phyloP scores from a whole-genome alignment of 2,797 vertebrate species.

The Philypnodon macrostomus region DNA sequence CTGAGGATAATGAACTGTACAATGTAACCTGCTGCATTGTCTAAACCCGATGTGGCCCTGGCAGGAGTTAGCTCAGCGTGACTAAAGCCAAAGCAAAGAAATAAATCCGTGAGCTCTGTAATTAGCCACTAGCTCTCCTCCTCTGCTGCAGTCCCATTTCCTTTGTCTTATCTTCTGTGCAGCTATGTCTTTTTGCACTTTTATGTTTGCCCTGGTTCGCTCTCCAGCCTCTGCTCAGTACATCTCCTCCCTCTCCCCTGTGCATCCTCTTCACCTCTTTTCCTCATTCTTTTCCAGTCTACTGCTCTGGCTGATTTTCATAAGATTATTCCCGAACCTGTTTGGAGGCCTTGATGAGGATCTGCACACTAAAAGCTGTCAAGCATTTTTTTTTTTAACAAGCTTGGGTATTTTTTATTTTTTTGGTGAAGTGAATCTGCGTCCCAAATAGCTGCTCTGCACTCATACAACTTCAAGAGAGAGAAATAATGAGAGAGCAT shows the following conservation, averaged over 20 bases:
- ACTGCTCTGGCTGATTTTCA: slow-evolving; percentile 62
- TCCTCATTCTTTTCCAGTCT: slow-evolving; percentile 52
- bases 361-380: slow-evolving; percentile 63
- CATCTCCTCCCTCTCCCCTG: slow-evolving; percentile 16
- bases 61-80: slow-evolving; percentile 53
- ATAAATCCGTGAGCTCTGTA: slow-evolving; percentile 67
- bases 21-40: slow-evolving; percentile 46
- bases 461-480: slow-evolving; percentile 65
- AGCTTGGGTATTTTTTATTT: slow-evolving; percentile 45
- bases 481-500: slow-evolving; percentile 62
- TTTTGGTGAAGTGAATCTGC: slow-evolving; percentile 55
- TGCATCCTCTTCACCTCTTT: slow-evolving; percentile 19
- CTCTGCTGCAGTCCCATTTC: slow-evolving; percentile 26
- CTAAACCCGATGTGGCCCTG: slow-evolving; percentile 42
- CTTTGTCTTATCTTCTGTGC: slow-evolving; percentile 39
- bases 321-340: slow-evolving; percentile 69
- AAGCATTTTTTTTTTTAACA: slow-evolving; percentile 57
- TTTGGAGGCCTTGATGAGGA: slow-evolving; percentile 63
- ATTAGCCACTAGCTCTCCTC: slow-evolving; percentile 58
- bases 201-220: slow-evolving; percentile 31
- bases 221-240: neutral
- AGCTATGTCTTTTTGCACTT: slow-evolving; percentile 22
- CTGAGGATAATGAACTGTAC: slow-evolving; percentile 65
- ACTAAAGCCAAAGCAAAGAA: slow-evolving; percentile 56
- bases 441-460: slow-evolving; percentile 67